phyloP scores from a whole-genome alignment of 2,113 vertebrate species.

The Potamarius usumacintae region DNA sequence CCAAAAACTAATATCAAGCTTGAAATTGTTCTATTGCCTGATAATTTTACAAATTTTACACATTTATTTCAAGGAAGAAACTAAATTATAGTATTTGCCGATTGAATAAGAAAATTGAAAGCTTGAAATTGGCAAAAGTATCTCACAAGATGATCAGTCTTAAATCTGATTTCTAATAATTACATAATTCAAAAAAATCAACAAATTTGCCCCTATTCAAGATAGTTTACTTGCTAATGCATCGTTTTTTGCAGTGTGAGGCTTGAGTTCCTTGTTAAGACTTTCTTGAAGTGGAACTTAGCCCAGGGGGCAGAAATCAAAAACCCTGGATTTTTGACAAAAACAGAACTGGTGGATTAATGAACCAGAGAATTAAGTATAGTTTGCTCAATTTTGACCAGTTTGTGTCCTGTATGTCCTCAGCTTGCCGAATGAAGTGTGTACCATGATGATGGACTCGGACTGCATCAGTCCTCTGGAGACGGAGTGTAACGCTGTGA shows the following conservation, averaged over 20 bases:
- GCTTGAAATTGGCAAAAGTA: neutral
- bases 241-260: neutral
- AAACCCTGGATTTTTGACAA: neutral
- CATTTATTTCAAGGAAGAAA: neutral
- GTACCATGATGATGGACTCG: slow-evolving; percentile 84
- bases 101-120: neutral
- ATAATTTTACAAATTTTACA: neutral
- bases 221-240: neutral
- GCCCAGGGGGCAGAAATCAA: neutral
- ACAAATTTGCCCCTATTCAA: no score
- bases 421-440: slow-evolving; percentile 87
- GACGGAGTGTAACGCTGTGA: slow-evolving; percentile 76
- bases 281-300: neutral
- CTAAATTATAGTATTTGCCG: neutral
- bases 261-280: neutral
- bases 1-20: no score
- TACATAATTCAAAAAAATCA: no score
- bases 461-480: slow-evolving; percentile 79
- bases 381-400: neutral
- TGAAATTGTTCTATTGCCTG: no score
- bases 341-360: neutral
- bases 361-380: neutral
- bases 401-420: slow-evolving; percentile 10
- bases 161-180: neutral
- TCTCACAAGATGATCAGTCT: neutral